Conservation (phyloP, 2,888 invertebrate species). For the Chrysolina oricalcia region DNA sequence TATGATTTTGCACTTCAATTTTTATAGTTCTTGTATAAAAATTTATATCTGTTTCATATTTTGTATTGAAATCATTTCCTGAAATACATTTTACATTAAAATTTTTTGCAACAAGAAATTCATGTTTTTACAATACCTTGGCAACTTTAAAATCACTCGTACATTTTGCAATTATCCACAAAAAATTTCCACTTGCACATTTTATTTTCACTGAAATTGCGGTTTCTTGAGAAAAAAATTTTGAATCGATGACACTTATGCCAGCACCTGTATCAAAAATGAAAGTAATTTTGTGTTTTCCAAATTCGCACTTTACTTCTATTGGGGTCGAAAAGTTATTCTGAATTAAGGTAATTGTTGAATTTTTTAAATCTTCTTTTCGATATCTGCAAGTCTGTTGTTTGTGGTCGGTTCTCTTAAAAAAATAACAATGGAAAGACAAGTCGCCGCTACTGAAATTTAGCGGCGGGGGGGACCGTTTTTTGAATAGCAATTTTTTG, state of each 20-base stretch:
- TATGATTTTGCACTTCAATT: neutral
- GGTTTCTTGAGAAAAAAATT: neutral
- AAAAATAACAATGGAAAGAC: conserved; percentile 14
- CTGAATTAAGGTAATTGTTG: neutral
- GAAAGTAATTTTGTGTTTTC: neutral
- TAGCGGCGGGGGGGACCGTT: conserved; percentile 10
- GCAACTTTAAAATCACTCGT: neutral
- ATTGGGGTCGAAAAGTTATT: conserved; percentile 2
- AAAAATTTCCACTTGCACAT: conserved; percentile 13
- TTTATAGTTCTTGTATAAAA: neutral
- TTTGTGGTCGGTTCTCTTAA: conserved; percentile 6
- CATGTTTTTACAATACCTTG: no score
- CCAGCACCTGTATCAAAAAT: conserved; percentile 8
- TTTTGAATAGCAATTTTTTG: no score
- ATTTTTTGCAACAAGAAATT: conserved; percentile 17
- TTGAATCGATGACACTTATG: conserved; percentile 16
- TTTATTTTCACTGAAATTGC: conserved; percentile 1
- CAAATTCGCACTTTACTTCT: neutral
- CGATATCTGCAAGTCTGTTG: neutral
- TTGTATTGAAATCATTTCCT: conserved; percentile 20
- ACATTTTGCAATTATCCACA: conserved; percentile 10
- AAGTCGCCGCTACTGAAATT: neutral
- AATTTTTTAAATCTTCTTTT: conserved; percentile 3
- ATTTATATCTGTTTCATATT: conserved; percentile 16
- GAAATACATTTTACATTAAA: conserved; percentile 5